Base-by-base conservation (phyloP, 2,888 invertebrate species). In the Neria commutata region DNA sequence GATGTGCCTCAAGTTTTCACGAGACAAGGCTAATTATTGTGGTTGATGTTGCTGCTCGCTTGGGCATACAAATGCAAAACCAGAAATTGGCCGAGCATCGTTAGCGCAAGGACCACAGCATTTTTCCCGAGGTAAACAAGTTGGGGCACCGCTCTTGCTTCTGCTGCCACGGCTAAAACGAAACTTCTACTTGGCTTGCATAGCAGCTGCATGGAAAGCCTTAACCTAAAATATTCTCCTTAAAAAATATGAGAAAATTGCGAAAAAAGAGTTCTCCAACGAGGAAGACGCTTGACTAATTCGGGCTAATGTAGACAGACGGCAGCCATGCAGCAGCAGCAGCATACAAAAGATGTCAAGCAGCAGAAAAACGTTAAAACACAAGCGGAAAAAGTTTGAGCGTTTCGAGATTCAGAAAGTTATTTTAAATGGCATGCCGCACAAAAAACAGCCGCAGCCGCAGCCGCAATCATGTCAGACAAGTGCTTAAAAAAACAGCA, bases 121-220 rank as follows among this genome's bases (percentile, higher is more conserved):
- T n/a, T n/a, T n/a, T n/a, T n/a, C n/a, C n/a, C n/a, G n/a, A n/a
- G n/a, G n/a, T n/a, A n/a, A n/a, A n/a, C n/a, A n/a, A n/a, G n/a
- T n/a, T n/a, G n/a, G n/a, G n/a, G n/a, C n/a, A 14, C 5, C 40
- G 40, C 70, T 69, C 73, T 61, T 72, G 70, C 64, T 56, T 64
- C 57, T 47, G 70, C 54, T 29, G 54, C 48, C 57, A 64, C 50
- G 54, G 66, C 17, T 16, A 47, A 21, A 29, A 14, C 37, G 17
- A 14, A 49, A 16, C 3, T 25, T 29, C 47, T 26, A 40, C 33
- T 37, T 52, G 23, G 56, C 54, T 64, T 61, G 57, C 62, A 61
- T 48, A 60, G 54, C 59, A 29, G 25, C 21, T 21, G 45, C 21
- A 2, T 40, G n/a, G n/a, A n/a, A n/a, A n/a, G n/a, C n/a, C n/a